phyloP scores from a whole-genome alignment of 2,888 invertebrate genomes.

The Polymixis lichenea region DNA sequence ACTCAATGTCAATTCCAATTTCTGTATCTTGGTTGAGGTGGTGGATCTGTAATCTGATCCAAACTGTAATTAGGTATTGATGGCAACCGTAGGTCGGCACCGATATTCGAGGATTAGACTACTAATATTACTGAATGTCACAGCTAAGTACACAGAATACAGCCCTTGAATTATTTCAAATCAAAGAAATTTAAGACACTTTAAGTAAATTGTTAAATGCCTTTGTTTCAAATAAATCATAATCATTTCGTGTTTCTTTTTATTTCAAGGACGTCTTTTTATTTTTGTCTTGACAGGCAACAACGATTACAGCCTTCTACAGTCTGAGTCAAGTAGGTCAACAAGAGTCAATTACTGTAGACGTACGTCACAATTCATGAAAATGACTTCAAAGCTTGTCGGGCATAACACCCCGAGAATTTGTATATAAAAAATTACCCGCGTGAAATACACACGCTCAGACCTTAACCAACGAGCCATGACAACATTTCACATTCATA shows the following conservation, averaged over 20 bases:
- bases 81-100: not conserved
- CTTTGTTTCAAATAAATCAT: not conserved
- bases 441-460: not conserved
- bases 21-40: not conserved
- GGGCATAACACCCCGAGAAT: not conserved
- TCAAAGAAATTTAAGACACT: not conserved
- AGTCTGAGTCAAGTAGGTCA: too few relatives aligned
- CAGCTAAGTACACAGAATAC: not conserved
- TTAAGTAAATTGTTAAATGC: too few relatives aligned
- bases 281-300: not conserved
- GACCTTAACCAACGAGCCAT: not conserved
- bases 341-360: not conserved
- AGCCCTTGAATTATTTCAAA: not conserved
- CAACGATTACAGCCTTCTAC: not conserved
- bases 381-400: too few relatives aligned
- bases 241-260: too few relatives aligned
- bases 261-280: too few relatives aligned
- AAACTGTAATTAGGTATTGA: not conserved
- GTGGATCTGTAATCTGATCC: not conserved
- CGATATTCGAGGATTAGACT: not conserved
- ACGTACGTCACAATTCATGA: not conserved
- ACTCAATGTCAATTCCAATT: not conserved
- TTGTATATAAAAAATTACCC: not conserved
- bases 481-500: conserved; percentile 24
- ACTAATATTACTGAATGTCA: not conserved